phyloP scores from a whole-genome alignment of 2,888 invertebrate genomes.

The Diabrotica balteata region DNA sequence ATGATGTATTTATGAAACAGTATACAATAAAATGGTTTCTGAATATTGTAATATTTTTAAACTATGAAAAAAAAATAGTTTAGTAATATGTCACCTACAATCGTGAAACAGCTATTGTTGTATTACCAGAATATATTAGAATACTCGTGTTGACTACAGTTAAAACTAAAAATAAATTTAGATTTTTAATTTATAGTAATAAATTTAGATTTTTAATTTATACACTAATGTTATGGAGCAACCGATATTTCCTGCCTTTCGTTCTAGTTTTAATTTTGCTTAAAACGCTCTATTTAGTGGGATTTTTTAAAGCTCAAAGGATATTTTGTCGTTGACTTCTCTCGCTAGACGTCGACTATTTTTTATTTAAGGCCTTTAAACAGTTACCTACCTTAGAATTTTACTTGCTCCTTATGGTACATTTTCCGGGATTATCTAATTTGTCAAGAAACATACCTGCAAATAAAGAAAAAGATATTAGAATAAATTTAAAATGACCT shows the following conservation, averaged over 20 bases:
- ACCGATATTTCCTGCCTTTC: not conserved
- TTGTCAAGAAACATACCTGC: slow-evolving; percentile 3
- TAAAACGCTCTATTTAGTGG: slow-evolving; percentile 28
- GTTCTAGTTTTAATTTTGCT: slow-evolving; percentile 29
- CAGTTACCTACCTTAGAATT: slow-evolving; percentile 15
- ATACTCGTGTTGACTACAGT: too few species aligned
- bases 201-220: not conserved
- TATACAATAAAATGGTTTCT: too few species aligned
- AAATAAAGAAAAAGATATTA: slow-evolving; percentile 6
- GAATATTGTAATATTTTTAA: too few species aligned
- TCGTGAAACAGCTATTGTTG: too few species aligned
- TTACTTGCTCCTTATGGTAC: slow-evolving; percentile 1
- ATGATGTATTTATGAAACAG: too few species aligned
- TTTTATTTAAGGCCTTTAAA: slow-evolving; percentile 13
- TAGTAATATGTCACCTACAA: too few species aligned
- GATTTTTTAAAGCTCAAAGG: slow-evolving; percentile 19
- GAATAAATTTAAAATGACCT: not conserved
- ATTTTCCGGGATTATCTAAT: slow-evolving; percentile 6
- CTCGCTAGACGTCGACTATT: slow-evolving; percentile 7
- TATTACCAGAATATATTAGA: too few species aligned
- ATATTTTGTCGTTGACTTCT: slow-evolving; percentile 20
- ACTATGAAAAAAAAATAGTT: too few species aligned
- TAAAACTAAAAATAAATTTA: too few species aligned
- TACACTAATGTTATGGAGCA: not conserved
- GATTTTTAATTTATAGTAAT: not conserved